These are phyloP conservation scores for Siniperca knerii DNA, from an alignment of 2,113 vertebrate species.

Conservation along the genomic window DNA sequence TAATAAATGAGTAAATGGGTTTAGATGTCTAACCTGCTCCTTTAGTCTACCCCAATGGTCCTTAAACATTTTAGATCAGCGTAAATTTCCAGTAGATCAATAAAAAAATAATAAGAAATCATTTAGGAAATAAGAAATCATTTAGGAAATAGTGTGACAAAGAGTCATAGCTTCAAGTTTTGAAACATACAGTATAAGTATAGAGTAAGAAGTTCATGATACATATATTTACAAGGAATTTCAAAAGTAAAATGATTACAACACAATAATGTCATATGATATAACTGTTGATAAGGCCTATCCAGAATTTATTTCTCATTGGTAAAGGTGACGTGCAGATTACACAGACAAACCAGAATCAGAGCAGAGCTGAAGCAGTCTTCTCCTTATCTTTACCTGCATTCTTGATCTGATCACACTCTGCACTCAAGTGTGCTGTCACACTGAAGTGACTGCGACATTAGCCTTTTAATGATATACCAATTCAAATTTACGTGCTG, in stretches of 20 bases:
- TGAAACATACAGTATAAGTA: background rate
- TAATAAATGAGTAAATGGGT: conserved; percentile 7
- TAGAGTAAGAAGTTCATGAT: background rate
- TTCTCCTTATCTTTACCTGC: conserved; percentile 31
- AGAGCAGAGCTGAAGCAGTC: conserved; percentile 16
- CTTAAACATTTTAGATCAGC: background rate
- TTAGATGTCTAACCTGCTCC: conserved; percentile 65
- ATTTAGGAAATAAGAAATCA: background rate
- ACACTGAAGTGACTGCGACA: background rate
- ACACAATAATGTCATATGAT: background rate
- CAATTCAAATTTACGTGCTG: background rate
- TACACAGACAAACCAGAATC: conserved; percentile 53
- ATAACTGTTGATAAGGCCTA: background rate
- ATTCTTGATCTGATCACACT: conserved; percentile 53
- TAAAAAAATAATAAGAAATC: background rate
- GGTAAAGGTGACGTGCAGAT: conserved; percentile 52
- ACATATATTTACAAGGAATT: background rate
- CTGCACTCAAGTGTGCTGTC: conserved; percentile 45
- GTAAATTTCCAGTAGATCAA: background rate
- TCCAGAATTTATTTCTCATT: background rate
- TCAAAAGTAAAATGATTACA: background rate
- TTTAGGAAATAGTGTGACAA: background rate
- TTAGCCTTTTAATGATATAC: background rate
- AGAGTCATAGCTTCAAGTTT: background rate
- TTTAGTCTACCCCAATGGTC: background rate